phyloP scores from a whole-genome alignment of 2,888 invertebrate species.

The Drosophila tripunctata region DNA sequence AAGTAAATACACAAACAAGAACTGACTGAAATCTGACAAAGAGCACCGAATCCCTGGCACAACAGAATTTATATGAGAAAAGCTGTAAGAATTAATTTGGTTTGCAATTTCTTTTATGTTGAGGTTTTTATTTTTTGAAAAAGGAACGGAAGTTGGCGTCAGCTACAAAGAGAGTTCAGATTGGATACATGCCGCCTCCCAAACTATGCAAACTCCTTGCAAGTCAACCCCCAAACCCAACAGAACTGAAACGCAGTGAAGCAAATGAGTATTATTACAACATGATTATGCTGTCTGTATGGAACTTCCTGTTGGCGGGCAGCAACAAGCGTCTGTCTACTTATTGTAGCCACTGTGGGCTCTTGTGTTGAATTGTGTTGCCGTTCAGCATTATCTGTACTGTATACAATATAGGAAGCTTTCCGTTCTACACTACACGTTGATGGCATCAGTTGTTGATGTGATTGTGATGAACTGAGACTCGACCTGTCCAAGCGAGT shows the following conservation, averaged over 20 bases:
- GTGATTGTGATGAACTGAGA: conserved; percentile 18
- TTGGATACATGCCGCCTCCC: background rate
- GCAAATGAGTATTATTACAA: conserved; percentile 41
- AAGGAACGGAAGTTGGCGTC: conserved; percentile 8
- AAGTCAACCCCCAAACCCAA: background rate
- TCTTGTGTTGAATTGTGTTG: conserved; percentile 25
- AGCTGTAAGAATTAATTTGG: conserved; percentile 26
- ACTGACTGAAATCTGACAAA: conserved; percentile 1
- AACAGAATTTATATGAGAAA: conserved; percentile 15
- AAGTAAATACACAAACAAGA: conserved; percentile 10
- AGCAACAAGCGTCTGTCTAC: conserved; percentile 10
- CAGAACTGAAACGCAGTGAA: background rate
- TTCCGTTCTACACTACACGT: conserved; percentile 36
- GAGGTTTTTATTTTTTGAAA: background rate
- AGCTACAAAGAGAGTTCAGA: background rate
- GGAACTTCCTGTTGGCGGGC: conserved; percentile 35
- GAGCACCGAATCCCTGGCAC: conserved; percentile 1
- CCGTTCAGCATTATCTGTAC: conserved; percentile 3
- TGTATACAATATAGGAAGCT: conserved; percentile 14
- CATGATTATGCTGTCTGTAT: conserved; percentile 34
- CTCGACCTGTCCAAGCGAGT: conserved; percentile 13
- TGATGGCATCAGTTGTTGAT: conserved; percentile 9
- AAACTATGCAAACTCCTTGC: conserved; percentile 6
- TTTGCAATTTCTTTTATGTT: conserved; percentile 9
- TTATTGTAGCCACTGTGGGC: conserved; percentile 28